Conservation (phyloP, 2,888 invertebrate genomes). For the Omphaloscelis lunosa region DNA sequence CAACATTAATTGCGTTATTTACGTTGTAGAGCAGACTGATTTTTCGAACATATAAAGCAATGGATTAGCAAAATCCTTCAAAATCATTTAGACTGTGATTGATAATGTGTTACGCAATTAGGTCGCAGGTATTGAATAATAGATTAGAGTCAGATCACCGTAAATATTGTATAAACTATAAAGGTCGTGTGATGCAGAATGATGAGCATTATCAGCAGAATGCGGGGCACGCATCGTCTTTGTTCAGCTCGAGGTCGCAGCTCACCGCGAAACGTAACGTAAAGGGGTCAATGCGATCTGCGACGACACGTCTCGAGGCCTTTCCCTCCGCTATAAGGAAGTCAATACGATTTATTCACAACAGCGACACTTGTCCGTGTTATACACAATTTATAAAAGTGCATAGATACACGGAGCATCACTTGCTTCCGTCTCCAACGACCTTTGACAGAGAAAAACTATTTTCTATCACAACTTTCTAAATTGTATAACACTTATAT, state of each 20-base stretch:
- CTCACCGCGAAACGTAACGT: constrained; percentile 68
- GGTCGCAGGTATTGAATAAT: too few species aligned
- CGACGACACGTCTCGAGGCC: constrained; percentile 79
- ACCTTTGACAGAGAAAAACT: constrained; percentile 54
- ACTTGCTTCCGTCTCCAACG: constrained; percentile 43
- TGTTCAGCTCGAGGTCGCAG: constrained; percentile 69
- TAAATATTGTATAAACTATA: constrained; percentile 53
- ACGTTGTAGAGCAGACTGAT: too few species aligned
- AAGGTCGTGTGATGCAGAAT: constrained; percentile 65
- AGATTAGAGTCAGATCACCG: constrained; percentile 45
- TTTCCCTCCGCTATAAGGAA: constrained; percentile 79
- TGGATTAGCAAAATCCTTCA: too few species aligned
- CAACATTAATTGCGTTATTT: too few species aligned
- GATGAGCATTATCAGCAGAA: constrained; percentile 63
- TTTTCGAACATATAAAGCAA: too few species aligned
- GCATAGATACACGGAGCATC: constrained; percentile 31
- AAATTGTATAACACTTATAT: constrained; percentile 49
- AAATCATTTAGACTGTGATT: too few species aligned
- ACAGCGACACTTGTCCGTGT: constrained; percentile 49
- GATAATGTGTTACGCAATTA: too few species aligned
- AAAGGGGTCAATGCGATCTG: constrained; percentile 83
- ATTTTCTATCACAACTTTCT: constrained; percentile 58
- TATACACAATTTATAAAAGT: constrained; percentile 58
- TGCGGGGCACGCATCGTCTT: constrained; percentile 73
- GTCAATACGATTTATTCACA: constrained; percentile 74